Conservation (phyloP, 2,888 invertebrate genomes). For the Dinocampus coccinellae region DNA sequence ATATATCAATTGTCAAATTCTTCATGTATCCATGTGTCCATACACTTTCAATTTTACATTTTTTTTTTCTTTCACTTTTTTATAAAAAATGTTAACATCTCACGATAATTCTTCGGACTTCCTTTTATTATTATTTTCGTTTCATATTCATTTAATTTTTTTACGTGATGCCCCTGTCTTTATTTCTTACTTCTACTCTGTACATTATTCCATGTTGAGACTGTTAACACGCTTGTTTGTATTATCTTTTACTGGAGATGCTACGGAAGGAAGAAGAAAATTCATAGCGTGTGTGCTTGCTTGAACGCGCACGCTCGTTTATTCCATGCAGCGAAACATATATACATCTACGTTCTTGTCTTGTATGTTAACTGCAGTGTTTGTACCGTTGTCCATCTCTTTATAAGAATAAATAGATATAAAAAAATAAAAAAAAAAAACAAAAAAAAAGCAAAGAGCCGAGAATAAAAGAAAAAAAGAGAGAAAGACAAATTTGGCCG, state of each 20-base stretch:
- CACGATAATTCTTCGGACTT: conserved; percentile 6
- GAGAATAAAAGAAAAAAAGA: not conserved
- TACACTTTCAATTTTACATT: not conserved
- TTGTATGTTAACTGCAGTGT: not conserved
- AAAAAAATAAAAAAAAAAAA: not conserved
- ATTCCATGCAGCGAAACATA: conserved; percentile 35
- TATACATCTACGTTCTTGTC: conserved; percentile 39
- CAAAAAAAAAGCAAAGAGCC: not conserved
- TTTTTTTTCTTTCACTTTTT: not conserved
- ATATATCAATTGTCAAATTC: not conserved
- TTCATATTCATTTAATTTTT: not conserved
- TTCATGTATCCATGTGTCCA: conserved; percentile 1
- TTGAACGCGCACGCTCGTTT: conserved; percentile 49
- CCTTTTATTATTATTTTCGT: not conserved
- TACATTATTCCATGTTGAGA: conserved; percentile 1
- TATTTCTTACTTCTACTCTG: conserved; percentile 4
- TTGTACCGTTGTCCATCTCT: conserved; percentile 19
- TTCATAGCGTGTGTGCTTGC: conserved; percentile 47
- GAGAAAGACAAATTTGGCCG: not conserved
- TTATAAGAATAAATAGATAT: not conserved
- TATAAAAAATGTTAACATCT: not conserved
- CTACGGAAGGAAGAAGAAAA: conserved; percentile 20
- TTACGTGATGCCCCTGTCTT: not conserved
- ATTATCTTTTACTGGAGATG: conserved; percentile 5
- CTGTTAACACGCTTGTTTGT: conserved; percentile 21